Percentiles rank a stretch among this genome's conserved stretches.
phyloP scores from a whole-genome alignment of 2,797 vertebrate species.

The Myioborus melanocephalus region DNA sequence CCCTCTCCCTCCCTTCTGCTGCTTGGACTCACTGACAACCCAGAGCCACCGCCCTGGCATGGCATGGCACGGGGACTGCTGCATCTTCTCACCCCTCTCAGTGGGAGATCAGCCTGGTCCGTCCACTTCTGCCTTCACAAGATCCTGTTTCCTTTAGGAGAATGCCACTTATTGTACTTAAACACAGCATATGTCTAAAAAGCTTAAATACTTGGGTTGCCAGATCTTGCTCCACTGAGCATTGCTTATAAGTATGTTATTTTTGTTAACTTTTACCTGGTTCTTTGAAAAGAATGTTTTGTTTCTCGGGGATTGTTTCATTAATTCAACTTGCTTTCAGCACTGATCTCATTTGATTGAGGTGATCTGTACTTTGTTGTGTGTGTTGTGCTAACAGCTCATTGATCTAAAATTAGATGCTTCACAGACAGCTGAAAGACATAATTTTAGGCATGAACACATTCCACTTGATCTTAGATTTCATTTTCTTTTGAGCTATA shows the following conservation, averaged over 20 bases:
- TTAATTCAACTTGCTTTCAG: slow-evolving; percentile 22
- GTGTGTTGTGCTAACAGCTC: slow-evolving; percentile 8
- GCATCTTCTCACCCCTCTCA: neutral
- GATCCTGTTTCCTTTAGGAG: neutral
- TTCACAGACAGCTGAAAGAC: slow-evolving; percentile 17
- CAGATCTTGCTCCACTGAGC: neutral
- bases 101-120: neutral
- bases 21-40: slow-evolving; percentile 29
- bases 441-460: slow-evolving; percentile 11
- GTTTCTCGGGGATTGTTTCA: slow-evolving; percentile 40
- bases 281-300: neutral
- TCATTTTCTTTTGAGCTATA: neutral
- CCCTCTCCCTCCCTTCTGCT: slow-evolving; percentile 5
- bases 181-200: neutral
- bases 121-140: slow-evolving; percentile 32
- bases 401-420: slow-evolving; percentile 51
- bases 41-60: neutral
- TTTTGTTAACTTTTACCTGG: slow-evolving; percentile 19
- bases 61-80: slow-evolving; percentile 6
- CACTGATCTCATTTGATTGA: slow-evolving; percentile 29
- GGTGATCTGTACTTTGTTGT: neutral
- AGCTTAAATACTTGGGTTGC: neutral
- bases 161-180: neutral
- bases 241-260: neutral
- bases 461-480: neutral